A percentile compares a stretch with the other conserved stretches of the same genome.
phyloP scores from a whole-genome alignment of 92 coral and sea anemone species.

The Palythoa grandis region DNA sequence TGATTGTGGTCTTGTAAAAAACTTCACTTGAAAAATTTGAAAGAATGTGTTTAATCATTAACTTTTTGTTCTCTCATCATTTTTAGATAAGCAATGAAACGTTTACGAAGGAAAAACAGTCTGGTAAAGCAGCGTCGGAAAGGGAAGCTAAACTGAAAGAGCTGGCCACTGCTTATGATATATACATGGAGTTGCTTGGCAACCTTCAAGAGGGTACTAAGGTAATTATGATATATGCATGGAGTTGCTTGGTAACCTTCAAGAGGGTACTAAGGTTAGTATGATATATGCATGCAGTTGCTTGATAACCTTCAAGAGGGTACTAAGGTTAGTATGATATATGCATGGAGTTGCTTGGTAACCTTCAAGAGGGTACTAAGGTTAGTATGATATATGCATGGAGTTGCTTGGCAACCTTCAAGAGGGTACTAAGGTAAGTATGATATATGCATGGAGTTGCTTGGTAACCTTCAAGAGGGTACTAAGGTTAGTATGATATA shows the following conservation, averaged over 20 bases:
- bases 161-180: constrained; percentile 93
- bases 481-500: constrained; percentile 78
- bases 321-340: constrained; percentile 48
- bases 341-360: constrained; percentile 69
- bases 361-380: constrained; percentile 66
- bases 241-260: constrained; percentile 87
- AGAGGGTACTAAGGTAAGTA: constrained; percentile 89
- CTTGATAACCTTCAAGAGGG: constrained; percentile 71
- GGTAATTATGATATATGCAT: constrained; percentile 47
- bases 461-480: constrained; percentile 71
- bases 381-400: constrained; percentile 54
- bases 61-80: neutral
- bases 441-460: constrained; percentile 53
- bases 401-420: constrained; percentile 85
- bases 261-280: constrained; percentile 91
- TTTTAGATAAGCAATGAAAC: constrained; percentile 82
- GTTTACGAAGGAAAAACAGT: constrained; percentile 85
- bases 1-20: no score
- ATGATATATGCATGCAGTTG: constrained; percentile 51
- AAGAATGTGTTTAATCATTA: neutral
- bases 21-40: no score
- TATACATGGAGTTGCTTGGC: constrained; percentile 88
- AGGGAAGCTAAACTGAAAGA: constrained; percentile 92
- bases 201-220: constrained; percentile 94
- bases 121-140: constrained; percentile 91